Evolutionary conservation across 2,113 vertebrate species (phyloP), one percentile per base, ranked within the genome.

Genomic region (Boulengeromyrus knoepffleri): DNA sequence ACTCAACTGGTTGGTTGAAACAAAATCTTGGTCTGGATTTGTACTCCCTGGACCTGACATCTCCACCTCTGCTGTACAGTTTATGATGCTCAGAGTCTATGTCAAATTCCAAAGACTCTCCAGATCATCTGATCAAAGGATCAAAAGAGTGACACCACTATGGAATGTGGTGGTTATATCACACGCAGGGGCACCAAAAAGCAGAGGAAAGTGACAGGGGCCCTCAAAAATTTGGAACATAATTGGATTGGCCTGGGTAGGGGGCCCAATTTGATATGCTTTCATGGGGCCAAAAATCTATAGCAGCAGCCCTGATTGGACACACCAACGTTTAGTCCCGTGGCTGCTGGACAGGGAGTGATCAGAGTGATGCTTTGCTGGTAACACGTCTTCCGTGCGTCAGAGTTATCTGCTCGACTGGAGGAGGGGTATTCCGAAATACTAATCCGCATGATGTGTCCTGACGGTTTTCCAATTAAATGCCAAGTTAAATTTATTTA

Each of bases 281-380:
- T 24, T 24, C 21, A 58, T 56, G 6, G 53, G 19, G 53, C 21
- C 53, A 58, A 58, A 8, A 58, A 58, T 58, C 21, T 58, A 58
- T 24, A 24, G 6, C 21, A 24, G 6, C 6, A 24, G 19, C 21
- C 53, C 8, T 70, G 27, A 70, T 70, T 70, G 62, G 62, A 70
- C 24, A 27, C 62, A 70, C 2, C 66, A 87, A 66, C 56, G 47
- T 88, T 50, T 52, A 56, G 89, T 88, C 86, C 74, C 15, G 13
- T 74, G 88, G 83, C 42, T 77, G 70, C 70, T 90, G 86, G 46
- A 36, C 15, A 53, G 83, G 90, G 88, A 90, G 88, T 49, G 88
- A 90, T 91, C 83, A 74, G 70, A 80, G 85, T 90, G 53, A 90
- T 89, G 89, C 58, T 90, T 89, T 89, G 88, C 39, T 70, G 88